Evolutionary conservation across 2,797 vertebrate genomes (phyloP).

Genomic region (Geotria australis): DNA sequence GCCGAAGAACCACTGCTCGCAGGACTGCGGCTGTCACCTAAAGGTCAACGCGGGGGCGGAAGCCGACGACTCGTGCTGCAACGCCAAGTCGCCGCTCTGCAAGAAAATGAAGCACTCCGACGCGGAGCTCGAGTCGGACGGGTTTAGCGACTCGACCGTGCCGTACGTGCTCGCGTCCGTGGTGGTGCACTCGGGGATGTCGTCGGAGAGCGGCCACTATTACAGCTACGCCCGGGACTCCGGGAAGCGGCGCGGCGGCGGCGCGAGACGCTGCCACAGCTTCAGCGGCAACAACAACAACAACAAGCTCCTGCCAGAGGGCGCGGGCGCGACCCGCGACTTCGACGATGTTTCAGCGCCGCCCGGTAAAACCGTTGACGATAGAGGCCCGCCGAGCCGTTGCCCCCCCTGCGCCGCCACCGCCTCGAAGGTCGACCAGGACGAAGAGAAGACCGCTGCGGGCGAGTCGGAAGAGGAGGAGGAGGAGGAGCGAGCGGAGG

Average conservation of each 20-base stretch:
- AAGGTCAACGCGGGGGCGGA: not conserved
- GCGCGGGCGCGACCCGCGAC: constrained; percentile 9
- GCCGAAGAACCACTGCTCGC: not conserved
- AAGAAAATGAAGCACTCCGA: not conserved
- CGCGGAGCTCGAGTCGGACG: not conserved
- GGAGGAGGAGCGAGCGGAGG: constrained; percentile 9
- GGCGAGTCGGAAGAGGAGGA: constrained; percentile 10
- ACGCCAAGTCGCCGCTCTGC: not conserved
- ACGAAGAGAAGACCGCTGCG: constrained; percentile 1
- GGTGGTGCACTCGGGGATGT: constrained; percentile 82
- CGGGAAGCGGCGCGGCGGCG: not conserved
- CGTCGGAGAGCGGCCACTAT: constrained; percentile 93
- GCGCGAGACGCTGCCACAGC: not conserved
- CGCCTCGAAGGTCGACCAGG: constrained; percentile 14
- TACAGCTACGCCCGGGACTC: constrained; percentile 59
- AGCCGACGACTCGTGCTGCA: not conserved
- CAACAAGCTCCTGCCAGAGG: not conserved
- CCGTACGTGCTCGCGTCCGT: constrained; percentile 63
- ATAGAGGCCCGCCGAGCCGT: constrained; percentile 4
- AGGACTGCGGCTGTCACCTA: no score
- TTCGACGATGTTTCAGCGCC: no score
- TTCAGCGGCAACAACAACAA: not conserved
- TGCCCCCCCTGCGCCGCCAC: constrained; percentile 6
- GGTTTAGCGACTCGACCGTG: constrained; percentile 8
- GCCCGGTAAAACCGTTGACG: no score